Evolutionary conservation across 2,797 vertebrate genomes (phyloP).

Genomic region (Macropodus opercularis): DNA sequence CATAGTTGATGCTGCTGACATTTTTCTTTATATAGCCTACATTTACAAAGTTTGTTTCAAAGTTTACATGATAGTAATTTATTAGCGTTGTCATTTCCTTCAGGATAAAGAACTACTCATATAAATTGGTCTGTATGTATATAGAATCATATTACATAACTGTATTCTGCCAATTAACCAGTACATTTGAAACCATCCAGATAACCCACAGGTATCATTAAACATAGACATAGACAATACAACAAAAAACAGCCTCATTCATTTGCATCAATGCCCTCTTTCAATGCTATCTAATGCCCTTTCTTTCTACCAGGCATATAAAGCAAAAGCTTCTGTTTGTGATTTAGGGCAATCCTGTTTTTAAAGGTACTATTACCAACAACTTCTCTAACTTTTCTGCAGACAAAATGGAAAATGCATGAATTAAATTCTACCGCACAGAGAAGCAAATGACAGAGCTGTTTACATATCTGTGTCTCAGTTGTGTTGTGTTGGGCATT

Average conservation of each 20-base stretch:
- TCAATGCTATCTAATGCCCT: conserved; percentile 31
- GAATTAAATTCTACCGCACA: background rate
- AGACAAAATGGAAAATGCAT: background rate
- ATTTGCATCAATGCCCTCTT: conserved; percentile 36
- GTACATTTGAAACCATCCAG: conserved; percentile 32
- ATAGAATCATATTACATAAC: conserved; percentile 5
- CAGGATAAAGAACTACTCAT: background rate
- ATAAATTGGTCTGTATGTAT: background rate
- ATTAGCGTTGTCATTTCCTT: background rate
- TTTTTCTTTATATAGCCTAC: too few species aligned
- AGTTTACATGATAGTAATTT: too few species aligned
- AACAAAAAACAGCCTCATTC: conserved; percentile 22
- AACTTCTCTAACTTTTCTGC: conserved; percentile 2
- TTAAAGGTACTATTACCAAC: too few species aligned
- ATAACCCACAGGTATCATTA: conserved; percentile 22
- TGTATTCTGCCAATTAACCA: conserved; percentile 25
- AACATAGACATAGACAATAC: conserved; percentile 23
- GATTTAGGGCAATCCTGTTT: background rate
- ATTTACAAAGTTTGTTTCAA: too few species aligned
- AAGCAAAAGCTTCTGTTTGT: background rate
- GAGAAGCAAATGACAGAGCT: too few species aligned
- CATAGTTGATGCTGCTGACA: too few species aligned
- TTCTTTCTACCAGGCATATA: background rate
- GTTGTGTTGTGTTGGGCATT: too few species aligned
- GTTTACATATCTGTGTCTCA: background rate